phyloP scores from a whole-genome alignment of 1,140 invertebrate genomes.

The Stegodyphus mimosarum region DNA sequence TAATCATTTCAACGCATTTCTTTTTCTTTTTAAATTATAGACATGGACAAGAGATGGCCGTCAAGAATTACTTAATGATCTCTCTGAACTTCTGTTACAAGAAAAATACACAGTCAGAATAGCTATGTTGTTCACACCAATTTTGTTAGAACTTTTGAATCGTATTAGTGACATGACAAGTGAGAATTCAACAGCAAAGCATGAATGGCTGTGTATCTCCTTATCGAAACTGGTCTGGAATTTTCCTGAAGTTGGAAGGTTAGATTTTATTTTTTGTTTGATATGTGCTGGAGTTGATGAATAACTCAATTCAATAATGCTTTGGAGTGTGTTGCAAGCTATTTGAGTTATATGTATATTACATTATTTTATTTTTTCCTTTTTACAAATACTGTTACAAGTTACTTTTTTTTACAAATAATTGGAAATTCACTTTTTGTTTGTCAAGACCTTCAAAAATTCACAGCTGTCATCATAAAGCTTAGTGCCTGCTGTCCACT shows the following conservation, averaged over 20 bases:
- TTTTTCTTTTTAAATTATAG: conserved; percentile 12
- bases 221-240: conserved; percentile 51
- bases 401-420: no score
- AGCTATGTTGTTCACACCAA: conserved; percentile 31
- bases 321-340: no score
- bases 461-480: no score
- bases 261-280: background rate
- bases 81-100: conserved; percentile 8
- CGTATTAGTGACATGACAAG: background rate
- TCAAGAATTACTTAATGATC: conserved; percentile 5
- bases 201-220: conserved; percentile 43
- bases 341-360: no score
- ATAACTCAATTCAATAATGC: no score
- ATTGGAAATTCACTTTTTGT: no score
- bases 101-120: conserved; percentile 28
- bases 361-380: no score
- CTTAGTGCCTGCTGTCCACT: no score
- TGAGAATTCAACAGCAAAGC: background rate
- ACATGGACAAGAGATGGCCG: background rate
- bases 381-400: no score
- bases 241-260: conserved; percentile 39
- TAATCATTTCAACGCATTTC: no score
- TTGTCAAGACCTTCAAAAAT: no score
- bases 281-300: no score
- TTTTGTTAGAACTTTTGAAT: conserved; percentile 30